Conservation (phyloP, 2,113 vertebrate species). For the Rousettus leschenaultii region DNA sequence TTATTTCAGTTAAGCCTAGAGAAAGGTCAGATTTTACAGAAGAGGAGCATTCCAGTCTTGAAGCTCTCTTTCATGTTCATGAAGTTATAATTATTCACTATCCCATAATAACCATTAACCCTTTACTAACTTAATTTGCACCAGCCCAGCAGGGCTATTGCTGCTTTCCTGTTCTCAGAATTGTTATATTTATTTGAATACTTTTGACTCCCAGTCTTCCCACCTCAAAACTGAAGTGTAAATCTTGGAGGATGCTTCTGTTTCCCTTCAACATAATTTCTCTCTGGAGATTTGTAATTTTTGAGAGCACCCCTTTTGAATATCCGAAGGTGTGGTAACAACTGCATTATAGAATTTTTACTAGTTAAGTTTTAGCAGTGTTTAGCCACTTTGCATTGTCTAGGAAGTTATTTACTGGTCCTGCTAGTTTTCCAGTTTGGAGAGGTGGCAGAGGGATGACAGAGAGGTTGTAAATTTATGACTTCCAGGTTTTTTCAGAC, state of each 20-base stretch:
- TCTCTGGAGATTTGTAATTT: neutral
- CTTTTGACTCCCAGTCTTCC: neutral
- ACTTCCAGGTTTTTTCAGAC: neutral
- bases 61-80: conserved; percentile 37
- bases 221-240: conserved; percentile 5
- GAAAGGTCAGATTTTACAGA: conserved; percentile 30
- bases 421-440: conserved; percentile 1
- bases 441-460: neutral
- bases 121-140: conserved; percentile 30
- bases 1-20: conserved; percentile 44
- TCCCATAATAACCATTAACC: conserved; percentile 39
- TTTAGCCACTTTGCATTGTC: conserved; percentile 8
- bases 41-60: conserved; percentile 27
- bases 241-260: neutral
- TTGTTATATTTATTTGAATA: conserved; percentile 12
- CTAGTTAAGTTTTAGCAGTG: neutral
- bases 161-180: conserved; percentile 18
- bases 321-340: conserved; percentile 24
- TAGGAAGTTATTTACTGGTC: conserved; percentile 18
- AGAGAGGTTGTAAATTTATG: neutral
- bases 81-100: conserved; percentile 18
- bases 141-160: neutral
- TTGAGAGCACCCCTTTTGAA: neutral
- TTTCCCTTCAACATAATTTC: neutral
- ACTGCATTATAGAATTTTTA: conserved; percentile 15